phyloP scores from a whole-genome alignment of 64 coral and sea anemone species.

The Pachyseris speciosa region DNA sequence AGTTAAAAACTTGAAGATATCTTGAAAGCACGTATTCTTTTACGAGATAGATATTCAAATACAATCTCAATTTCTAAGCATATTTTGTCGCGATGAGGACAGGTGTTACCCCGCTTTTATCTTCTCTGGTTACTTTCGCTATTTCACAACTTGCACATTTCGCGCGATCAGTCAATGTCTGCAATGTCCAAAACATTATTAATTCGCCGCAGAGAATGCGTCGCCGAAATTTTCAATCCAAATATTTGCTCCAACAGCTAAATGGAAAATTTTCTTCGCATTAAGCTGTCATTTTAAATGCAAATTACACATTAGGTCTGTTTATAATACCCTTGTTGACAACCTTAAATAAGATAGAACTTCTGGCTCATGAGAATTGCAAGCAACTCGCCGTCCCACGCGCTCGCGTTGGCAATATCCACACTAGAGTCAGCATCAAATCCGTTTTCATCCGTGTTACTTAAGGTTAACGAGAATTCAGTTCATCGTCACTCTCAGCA shows the following conservation, averaged over 20 bases:
- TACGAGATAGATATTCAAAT: background rate
- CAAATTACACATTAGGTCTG: background rate
- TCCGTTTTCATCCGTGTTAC: no score
- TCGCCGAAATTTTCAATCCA: background rate
- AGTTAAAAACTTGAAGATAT: background rate
- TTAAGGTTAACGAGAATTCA: no score
- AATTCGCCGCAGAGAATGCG: background rate
- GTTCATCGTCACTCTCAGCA: no score
- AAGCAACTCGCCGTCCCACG: no score
- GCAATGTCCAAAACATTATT: background rate
- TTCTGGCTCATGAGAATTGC: background rate
- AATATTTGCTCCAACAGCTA: background rate
- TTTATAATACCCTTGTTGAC: background rate
- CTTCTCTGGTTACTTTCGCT: background rate
- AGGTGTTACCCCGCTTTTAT: background rate
- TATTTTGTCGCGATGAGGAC: background rate
- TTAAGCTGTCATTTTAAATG: background rate
- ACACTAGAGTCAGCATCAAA: no score
- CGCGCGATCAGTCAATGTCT: no score
- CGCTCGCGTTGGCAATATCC: no score
- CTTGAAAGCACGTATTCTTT: background rate
- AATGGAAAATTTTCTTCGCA: background rate
- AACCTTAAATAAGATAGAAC: background rate
- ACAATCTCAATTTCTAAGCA: conserved; percentile 6
- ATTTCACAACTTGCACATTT: no score